A percentile compares a stretch with the other conserved stretches of the same genome.
Conservation (phyloP, 2,797 vertebrate genomes). For the Acipenser oxyrinchus region DNA sequence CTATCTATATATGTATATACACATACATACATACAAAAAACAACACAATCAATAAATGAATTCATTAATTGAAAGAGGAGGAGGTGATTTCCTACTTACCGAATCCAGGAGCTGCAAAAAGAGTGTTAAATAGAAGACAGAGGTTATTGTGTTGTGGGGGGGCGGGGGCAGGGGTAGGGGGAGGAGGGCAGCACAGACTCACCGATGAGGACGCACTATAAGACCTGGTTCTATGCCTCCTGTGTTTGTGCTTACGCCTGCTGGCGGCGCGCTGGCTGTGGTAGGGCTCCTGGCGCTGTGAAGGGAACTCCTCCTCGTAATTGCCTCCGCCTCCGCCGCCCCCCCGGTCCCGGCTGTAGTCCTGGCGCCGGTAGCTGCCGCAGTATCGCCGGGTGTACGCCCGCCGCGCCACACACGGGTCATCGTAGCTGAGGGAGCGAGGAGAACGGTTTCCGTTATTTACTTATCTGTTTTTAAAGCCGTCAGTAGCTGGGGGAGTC, state of each 20-base stretch:
- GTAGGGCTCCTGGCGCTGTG: constrained; percentile 66
- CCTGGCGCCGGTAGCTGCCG: constrained; percentile 77
- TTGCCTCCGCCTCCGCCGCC: constrained; percentile 65
- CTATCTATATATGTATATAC: too few relatives aligned
- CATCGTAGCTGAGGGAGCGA: constrained; percentile 63
- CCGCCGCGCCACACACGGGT: constrained; percentile 75
- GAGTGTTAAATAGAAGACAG: constrained; percentile 50
- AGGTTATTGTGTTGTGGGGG: constrained; percentile 38
- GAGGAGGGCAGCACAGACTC: constrained; percentile 67
- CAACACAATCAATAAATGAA: too few relatives aligned
- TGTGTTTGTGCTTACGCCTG: constrained; percentile 93
- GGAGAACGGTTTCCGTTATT: background rate
- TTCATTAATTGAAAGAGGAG: constrained; percentile 1
- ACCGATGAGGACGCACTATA: constrained; percentile 98
- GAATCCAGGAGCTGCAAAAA: constrained; percentile 59
- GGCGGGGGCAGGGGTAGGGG: constrained; percentile 45
- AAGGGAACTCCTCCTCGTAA: constrained; percentile 69
- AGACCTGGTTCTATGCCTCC: constrained; percentile 90
- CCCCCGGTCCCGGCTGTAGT: constrained; percentile 72
- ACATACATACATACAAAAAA: too few relatives aligned
- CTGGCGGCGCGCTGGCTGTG: constrained; percentile 77
- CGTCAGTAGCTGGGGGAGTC: too few relatives aligned
- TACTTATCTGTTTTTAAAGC: too few relatives aligned
- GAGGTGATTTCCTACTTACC: constrained; percentile 73
- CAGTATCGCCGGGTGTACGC: constrained; percentile 79